These are phyloP conservation scores for Mya arenaria DNA, from an alignment of 1,140 invertebrate species.

Conservation along the genomic window DNA sequence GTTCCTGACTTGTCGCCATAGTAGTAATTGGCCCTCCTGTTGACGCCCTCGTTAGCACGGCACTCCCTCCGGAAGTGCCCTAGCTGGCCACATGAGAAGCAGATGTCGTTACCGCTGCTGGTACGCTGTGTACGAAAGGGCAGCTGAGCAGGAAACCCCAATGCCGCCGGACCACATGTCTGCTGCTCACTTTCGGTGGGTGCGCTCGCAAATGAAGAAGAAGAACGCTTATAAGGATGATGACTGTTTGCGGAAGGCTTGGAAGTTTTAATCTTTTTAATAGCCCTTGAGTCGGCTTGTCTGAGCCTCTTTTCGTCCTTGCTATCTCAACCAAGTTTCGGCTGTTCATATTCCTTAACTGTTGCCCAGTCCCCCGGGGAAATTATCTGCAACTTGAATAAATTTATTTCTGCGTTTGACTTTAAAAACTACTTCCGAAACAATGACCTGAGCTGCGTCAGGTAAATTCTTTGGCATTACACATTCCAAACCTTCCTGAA, in stretches of 20 bases:
- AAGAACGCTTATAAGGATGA: constrained; percentile 13
- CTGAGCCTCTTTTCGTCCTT: constrained; percentile 37
- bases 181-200: neutral
- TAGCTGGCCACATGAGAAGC: constrained; percentile 14
- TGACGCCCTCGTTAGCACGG: neutral
- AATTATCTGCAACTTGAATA: too few species aligned
- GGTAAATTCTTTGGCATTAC: too few species aligned
- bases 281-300: constrained; percentile 7
- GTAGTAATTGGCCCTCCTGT: neutral
- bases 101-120: constrained; percentile 8
- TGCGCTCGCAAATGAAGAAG: constrained; percentile 2
- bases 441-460: too few species aligned
- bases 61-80: neutral
- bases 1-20: neutral
- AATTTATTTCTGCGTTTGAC: too few species aligned
- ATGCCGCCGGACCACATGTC: too few species aligned
- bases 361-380: too few species aligned
- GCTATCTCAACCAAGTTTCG: too few species aligned
- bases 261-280: neutral
- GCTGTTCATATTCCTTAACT: too few species aligned
- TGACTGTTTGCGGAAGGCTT: neutral
- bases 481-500: too few species aligned
- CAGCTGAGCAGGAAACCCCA: constrained; percentile 6
- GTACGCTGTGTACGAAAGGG: neutral
- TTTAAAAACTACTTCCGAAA: too few species aligned